These are phyloP conservation scores for Melanostoma mellinum DNA, from an alignment of 2,888 invertebrate species.

Conservation along the genomic window DNA sequence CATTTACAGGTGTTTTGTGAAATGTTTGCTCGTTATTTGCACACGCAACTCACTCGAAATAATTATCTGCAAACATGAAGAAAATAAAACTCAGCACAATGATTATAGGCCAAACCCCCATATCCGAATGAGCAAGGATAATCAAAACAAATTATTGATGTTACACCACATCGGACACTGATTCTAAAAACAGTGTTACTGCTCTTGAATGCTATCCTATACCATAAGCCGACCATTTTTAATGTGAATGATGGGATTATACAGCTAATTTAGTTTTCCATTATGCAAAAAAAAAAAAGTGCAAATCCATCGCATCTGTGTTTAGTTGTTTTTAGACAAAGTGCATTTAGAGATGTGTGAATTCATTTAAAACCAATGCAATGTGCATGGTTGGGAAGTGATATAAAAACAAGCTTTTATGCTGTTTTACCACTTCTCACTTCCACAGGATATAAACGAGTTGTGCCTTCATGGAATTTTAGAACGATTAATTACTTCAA, in stretches of 20 bases:
- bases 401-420: not conserved
- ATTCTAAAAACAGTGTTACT: not conserved
- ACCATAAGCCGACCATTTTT: no score
- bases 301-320: no score
- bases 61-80: constrained; percentile 12
- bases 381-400: not conserved
- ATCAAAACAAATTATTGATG: constrained; percentile 2
- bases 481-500: not conserved
- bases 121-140: not conserved
- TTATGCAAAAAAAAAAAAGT: no score
- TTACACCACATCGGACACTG: not conserved
- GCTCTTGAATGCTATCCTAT: no score
- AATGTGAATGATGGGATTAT: no score
- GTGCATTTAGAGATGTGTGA: not conserved
- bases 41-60: constrained; percentile 29
- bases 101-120: not conserved
- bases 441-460: not conserved
- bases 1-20: constrained; percentile 10
- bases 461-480: not conserved
- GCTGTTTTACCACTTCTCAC: not conserved
- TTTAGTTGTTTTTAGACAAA: no score
- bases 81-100: not conserved
- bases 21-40: constrained; percentile 43
- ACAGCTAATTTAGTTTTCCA: no score
- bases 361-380: not conserved